These are phyloP conservation scores for Diarsia dahlii DNA, from an alignment of 2,888 invertebrate species.

Conservation along the genomic window DNA sequence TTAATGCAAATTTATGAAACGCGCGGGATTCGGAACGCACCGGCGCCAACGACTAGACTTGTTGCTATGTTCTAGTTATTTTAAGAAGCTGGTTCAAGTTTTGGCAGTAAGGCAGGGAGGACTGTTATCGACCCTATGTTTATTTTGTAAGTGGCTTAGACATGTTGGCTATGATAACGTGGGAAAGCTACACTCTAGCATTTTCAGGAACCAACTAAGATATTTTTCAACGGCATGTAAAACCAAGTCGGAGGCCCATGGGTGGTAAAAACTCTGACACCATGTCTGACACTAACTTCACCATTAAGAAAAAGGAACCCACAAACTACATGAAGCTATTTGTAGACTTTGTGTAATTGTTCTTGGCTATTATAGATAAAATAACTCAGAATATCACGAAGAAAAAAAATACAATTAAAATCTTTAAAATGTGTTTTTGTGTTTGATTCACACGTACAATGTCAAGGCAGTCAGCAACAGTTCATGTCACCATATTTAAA, in stretches of 20 bases:
- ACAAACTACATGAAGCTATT: not conserved
- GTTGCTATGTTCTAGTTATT: conserved; percentile 68
- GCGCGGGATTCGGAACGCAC: conserved; percentile 69
- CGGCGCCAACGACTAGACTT: conserved; percentile 62
- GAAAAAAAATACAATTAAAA: conserved; percentile 1
- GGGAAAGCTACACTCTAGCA: not conserved
- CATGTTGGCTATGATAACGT: not conserved
- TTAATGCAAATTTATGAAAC: conserved; percentile 82
- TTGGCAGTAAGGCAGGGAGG: conserved; percentile 37
- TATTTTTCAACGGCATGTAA: too few species aligned
- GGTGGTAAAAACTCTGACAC: too few species aligned
- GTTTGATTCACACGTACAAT: conserved; percentile 5
- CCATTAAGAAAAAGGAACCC: not conserved
- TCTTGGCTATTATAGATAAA: not conserved
- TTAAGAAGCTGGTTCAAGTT: conserved; percentile 50
- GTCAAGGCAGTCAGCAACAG: conserved; percentile 12
- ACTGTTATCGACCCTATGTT: conserved; percentile 44
- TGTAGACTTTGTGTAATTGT: not conserved
- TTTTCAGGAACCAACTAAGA: not conserved
- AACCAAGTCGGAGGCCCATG: too few species aligned
- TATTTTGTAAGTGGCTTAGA: conserved; percentile 12
- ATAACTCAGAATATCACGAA: not conserved
- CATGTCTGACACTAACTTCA: too few species aligned
- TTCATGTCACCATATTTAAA: conserved; percentile 38
- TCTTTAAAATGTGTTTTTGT: not conserved